These are phyloP conservation scores for Daboia siamensis DNA, from an alignment of 2,113 vertebrate species.

Conservation along the genomic window DNA sequence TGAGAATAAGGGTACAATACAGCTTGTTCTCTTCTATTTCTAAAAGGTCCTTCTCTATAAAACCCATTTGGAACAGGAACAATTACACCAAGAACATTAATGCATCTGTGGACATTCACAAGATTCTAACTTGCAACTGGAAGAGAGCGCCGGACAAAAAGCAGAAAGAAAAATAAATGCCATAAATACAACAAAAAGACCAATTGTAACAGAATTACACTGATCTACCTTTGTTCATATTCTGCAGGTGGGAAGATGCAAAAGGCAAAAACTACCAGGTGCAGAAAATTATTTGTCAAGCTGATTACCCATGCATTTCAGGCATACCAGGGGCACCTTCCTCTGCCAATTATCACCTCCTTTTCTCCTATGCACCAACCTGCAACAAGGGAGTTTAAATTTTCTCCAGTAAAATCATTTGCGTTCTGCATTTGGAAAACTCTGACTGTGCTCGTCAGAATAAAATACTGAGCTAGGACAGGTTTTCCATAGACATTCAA, in stretches of 20 bases:
- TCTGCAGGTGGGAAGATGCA: conserved; percentile 30
- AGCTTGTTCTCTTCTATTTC: neutral
- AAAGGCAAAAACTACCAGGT: conserved; percentile 26
- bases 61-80: conserved; percentile 9
- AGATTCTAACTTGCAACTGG: neutral
- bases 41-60: conserved; percentile 9
- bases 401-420: conserved; percentile 11
- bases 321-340: conserved; percentile 17
- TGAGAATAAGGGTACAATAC: neutral
- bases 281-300: conserved; percentile 29
- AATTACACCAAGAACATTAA: conserved; percentile 3
- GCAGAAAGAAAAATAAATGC: neutral
- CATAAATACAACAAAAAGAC: conserved; percentile 1
- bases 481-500: neutral
- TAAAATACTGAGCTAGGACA: neutral
- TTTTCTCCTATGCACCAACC: conserved; percentile 14
- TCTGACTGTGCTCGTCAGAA: conserved; percentile 5
- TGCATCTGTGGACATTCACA: neutral
- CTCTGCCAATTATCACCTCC: conserved; percentile 22
- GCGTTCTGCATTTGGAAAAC: conserved; percentile 1
- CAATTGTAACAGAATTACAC: conserved; percentile 19
- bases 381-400: conserved; percentile 6
- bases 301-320: conserved; percentile 28
- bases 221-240: conserved; percentile 22
- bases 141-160: neutral